Percentiles rank a stretch among this genome's conserved stretches.
Evolutionary conservation across 1,140 invertebrate genomes (phyloP).

Genomic region (Melipona quadrifasciata): DNA sequence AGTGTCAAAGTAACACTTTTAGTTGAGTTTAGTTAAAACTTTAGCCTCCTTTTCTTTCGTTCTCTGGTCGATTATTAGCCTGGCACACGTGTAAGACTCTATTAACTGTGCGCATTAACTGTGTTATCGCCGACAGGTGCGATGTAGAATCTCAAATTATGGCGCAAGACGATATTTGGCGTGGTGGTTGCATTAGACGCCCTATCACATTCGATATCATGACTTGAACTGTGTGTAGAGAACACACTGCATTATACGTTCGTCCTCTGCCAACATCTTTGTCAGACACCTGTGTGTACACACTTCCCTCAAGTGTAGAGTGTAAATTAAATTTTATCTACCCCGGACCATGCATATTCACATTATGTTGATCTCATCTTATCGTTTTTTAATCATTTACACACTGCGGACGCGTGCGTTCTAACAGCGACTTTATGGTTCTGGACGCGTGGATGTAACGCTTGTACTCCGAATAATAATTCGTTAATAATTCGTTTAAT

Average conservation of each 20-base stretch:
- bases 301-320: background rate
- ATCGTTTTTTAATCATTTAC: background rate
- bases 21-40: too few relatives aligned
- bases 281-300: background rate
- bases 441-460: too few relatives aligned
- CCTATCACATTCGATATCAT: constrained; percentile 16
- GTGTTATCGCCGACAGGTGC: background rate
- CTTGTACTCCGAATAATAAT: too few relatives aligned
- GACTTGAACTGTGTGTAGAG: background rate
- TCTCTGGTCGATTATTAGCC: too few relatives aligned
- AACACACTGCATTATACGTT: background rate
- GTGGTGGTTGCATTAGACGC: background rate
- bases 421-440: too few relatives aligned
- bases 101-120: background rate
- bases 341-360: background rate
- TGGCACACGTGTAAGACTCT: too few relatives aligned
- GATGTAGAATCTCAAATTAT: background rate
- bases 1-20: too few relatives aligned
- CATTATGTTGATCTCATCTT: background rate
- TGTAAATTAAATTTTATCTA: background rate
- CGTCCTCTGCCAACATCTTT: background rate
- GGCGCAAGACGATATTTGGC: background rate
- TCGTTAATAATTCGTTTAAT: too few relatives aligned
- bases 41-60: too few relatives aligned
- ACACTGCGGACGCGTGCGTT: too few relatives aligned